Percentiles rank a stretch among this genome's conserved stretches.
These are phyloP conservation scores for Sphinx pinastri DNA, from an alignment of 2,888 invertebrate species.

Conservation along the genomic window DNA sequence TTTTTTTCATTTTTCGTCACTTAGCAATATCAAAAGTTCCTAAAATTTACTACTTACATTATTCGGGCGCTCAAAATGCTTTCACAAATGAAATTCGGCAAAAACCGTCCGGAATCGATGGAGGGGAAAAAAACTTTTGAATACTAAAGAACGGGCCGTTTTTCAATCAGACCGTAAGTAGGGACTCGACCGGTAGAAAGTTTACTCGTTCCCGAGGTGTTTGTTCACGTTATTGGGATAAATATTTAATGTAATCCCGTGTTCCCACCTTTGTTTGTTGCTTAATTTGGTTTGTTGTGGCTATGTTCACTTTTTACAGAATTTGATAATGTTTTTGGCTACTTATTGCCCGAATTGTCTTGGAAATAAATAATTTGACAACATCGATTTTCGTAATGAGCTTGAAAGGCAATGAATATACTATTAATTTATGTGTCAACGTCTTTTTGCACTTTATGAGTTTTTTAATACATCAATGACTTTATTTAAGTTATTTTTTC, in stretches of 20 bases:
- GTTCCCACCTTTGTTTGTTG: slow-evolving; percentile 29
- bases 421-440: too few species aligned
- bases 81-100: neutral
- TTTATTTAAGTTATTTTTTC: too few species aligned
- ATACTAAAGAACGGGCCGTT: slow-evolving; percentile 34
- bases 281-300: slow-evolving; percentile 32
- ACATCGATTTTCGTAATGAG: too few species aligned
- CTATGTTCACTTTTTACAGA: slow-evolving; percentile 27
- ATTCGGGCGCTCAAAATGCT: neutral
- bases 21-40: neutral
- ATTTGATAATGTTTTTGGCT: neutral
- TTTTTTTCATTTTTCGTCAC: neutral
- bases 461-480: too few species aligned
- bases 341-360: neutral
- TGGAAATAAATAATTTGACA: neutral
- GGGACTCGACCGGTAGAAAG: slow-evolving; percentile 25
- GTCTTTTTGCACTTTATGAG: too few species aligned
- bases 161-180: slow-evolving; percentile 37
- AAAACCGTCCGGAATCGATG: slow-evolving; percentile 8
- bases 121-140: slow-evolving; percentile 32
- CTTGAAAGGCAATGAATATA: too few species aligned
- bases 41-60: slow-evolving; percentile 2
- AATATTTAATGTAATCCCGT: slow-evolving; percentile 37
- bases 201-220: slow-evolving; percentile 31
- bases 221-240: slow-evolving; percentile 36